Percentiles rank a stretch among this genome's conserved stretches.
phyloP scores from a whole-genome alignment of 2,888 invertebrate species.

The Protodeltote pygarga region DNA sequence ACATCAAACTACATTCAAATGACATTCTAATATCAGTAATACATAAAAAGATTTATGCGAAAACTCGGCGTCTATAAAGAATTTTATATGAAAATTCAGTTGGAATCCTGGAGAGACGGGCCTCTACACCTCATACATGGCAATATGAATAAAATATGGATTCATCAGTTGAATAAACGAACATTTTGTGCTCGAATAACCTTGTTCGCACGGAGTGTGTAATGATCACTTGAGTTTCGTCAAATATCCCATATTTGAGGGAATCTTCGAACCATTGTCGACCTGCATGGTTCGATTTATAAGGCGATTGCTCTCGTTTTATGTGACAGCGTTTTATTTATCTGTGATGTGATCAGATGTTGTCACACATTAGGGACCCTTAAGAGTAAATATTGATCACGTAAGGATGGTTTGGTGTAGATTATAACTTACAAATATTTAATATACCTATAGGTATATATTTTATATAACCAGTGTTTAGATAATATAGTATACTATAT shows the following conservation, averaged over 20 bases:
- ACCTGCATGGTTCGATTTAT: slow-evolving; percentile 20
- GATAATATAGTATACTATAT: too few species aligned
- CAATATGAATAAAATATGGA: slow-evolving; percentile 81
- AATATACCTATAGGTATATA: too few species aligned
- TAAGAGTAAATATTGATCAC: background rate
- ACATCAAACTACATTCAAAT: slow-evolving; percentile 27
- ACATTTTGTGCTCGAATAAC: slow-evolving; percentile 68
- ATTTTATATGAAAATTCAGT: slow-evolving; percentile 58
- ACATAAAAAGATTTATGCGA: slow-evolving; percentile 53
- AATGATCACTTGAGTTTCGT: slow-evolving; percentile 62
- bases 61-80: slow-evolving; percentile 51
- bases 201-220: slow-evolving; percentile 59
- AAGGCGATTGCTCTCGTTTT: slow-evolving; percentile 18
- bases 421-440: too few species aligned
- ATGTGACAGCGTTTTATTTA: slow-evolving; percentile 17
- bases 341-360: slow-evolving; percentile 6
- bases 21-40: slow-evolving; percentile 40
- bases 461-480: too few species aligned
- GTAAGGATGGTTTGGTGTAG: background rate
- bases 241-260: slow-evolving; percentile 47
- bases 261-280: slow-evolving; percentile 33
- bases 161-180: slow-evolving; percentile 80
- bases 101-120: slow-evolving; percentile 49
- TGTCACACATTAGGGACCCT: slow-evolving; percentile 1
- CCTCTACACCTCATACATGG: slow-evolving; percentile 63